These are phyloP conservation scores for Nesospiza acunhae DNA, from an alignment of 2,113 vertebrate species.

Conservation along the genomic window DNA sequence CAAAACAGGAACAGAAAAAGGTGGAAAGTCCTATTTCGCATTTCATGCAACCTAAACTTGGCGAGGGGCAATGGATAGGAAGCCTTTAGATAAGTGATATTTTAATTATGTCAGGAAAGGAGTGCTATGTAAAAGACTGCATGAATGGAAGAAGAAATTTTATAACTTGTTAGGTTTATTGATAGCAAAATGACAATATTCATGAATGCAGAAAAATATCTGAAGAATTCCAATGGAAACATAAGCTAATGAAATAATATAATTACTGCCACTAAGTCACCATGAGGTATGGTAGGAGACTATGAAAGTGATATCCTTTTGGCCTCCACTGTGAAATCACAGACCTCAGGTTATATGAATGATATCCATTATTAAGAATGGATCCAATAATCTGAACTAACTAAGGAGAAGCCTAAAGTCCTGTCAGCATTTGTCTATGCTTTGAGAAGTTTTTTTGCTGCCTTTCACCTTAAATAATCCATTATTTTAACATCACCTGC, in stretches of 20 bases:
- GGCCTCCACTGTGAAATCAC: conserved; percentile 50
- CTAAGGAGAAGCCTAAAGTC: not conserved
- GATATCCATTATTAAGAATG: conserved; percentile 46
- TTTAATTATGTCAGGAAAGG: not conserved
- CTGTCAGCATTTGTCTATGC: not conserved
- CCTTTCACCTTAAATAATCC: conserved; percentile 42
- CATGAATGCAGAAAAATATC: not conserved
- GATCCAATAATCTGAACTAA: conserved; percentile 16
- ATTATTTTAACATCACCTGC: conserved; percentile 37
- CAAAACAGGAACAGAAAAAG: not conserved
- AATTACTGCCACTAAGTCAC: not conserved
- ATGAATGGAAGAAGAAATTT: not conserved
- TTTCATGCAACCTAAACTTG: not conserved
- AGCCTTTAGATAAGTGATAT: not conserved
- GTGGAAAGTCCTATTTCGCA: not conserved
- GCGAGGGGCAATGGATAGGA: not conserved
- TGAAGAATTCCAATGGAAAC: not conserved
- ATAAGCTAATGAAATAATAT: not conserved
- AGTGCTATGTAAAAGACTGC: not conserved
- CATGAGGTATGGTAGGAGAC: not conserved
- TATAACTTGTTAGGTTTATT: not conserved
- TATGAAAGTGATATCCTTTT: conserved; percentile 27
- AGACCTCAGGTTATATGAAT: conserved; percentile 49
- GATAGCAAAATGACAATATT: not conserved
- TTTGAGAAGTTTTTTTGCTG: conserved; percentile 32